Percentiles rank a stretch among this genome's conserved stretches.
These are phyloP conservation scores for Acromyrmex charruanus DNA, from an alignment of 1,140 invertebrate genomes.

Conservation along the genomic window DNA sequence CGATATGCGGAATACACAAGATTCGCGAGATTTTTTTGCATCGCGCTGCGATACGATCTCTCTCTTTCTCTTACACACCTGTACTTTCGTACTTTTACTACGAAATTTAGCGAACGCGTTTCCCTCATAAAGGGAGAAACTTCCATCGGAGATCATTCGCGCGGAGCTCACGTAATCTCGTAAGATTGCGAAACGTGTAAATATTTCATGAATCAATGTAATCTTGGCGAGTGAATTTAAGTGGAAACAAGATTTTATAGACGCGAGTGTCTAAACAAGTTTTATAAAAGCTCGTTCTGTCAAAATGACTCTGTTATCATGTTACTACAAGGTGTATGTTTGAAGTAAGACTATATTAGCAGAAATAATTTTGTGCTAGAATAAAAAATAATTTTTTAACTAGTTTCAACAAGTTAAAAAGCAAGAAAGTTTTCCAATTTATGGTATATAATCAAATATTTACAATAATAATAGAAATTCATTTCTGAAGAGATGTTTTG, in stretches of 20 bases:
- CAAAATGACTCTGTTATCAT: slow-evolving; percentile 18
- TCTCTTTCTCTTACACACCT: not conserved
- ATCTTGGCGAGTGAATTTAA: slow-evolving; percentile 51
- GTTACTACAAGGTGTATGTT: not conserved
- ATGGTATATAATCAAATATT: not conserved
- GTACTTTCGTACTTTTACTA: slow-evolving; percentile 50
- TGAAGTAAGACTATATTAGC: slow-evolving; percentile 28
- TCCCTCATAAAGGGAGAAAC: slow-evolving; percentile 35
- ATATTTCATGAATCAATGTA: slow-evolving; percentile 56
- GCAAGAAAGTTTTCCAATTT: not conserved
- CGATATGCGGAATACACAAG: slow-evolving; percentile 57
- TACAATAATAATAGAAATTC: not conserved
- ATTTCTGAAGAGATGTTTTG: not conserved
- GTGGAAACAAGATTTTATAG: slow-evolving; percentile 50
- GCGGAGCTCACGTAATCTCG: slow-evolving; percentile 31
- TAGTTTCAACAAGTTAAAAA: not conserved
- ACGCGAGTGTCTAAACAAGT: slow-evolving; percentile 36
- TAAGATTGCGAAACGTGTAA: slow-evolving; percentile 20
- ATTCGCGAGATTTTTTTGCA: slow-evolving; percentile 63
- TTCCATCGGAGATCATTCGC: slow-evolving; percentile 40
- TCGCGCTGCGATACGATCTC: slow-evolving; percentile 57
- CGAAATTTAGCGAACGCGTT: slow-evolving; percentile 40
- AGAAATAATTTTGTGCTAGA: slow-evolving; percentile 2
- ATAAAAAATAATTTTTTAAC: not conserved
- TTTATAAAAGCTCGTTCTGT: slow-evolving; percentile 40